These are phyloP conservation scores for Tinea trinotella DNA, from an alignment of 2,888 invertebrate genomes.

Conservation along the genomic window DNA sequence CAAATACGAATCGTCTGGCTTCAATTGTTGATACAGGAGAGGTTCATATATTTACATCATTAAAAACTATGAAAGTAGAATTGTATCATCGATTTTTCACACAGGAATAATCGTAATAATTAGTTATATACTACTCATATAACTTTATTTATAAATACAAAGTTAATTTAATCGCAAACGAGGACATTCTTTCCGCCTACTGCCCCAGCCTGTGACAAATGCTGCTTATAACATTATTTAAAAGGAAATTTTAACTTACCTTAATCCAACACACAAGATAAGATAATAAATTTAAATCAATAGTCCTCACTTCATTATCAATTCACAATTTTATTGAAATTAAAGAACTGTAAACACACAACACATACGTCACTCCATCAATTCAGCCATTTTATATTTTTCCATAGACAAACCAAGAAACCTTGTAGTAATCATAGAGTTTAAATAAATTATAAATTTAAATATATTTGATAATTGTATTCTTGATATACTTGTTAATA, in stretches of 20 bases:
- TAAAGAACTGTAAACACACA: slow-evolving; percentile 57
- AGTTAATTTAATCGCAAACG: slow-evolving; percentile 8
- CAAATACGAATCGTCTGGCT: not conserved
- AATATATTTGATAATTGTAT: too few species aligned
- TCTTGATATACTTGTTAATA: too few species aligned
- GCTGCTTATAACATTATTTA: not conserved
- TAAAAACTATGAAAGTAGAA: not conserved
- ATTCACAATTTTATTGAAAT: slow-evolving; percentile 36
- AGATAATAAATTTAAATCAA: slow-evolving; percentile 30
- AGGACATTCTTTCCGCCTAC: slow-evolving; percentile 18
- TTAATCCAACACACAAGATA: slow-evolving; percentile 31
- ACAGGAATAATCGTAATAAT: not conserved
- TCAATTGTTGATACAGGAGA: not conserved
- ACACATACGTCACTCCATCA: slow-evolving; percentile 64
- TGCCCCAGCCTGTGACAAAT: slow-evolving; percentile 3
- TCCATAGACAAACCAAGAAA: slow-evolving; percentile 30
- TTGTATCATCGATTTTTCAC: not conserved
- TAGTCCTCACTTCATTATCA: slow-evolving; percentile 48
- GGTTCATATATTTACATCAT: not conserved
- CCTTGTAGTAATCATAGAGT: too few species aligned
- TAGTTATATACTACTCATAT: not conserved
- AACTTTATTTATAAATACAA: not conserved
- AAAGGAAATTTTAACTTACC: not conserved
- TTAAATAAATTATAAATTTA: too few species aligned
- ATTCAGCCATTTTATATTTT: slow-evolving; percentile 64